Conservation (phyloP, 2,113 vertebrate genomes). For the Channa maculata region DNA sequence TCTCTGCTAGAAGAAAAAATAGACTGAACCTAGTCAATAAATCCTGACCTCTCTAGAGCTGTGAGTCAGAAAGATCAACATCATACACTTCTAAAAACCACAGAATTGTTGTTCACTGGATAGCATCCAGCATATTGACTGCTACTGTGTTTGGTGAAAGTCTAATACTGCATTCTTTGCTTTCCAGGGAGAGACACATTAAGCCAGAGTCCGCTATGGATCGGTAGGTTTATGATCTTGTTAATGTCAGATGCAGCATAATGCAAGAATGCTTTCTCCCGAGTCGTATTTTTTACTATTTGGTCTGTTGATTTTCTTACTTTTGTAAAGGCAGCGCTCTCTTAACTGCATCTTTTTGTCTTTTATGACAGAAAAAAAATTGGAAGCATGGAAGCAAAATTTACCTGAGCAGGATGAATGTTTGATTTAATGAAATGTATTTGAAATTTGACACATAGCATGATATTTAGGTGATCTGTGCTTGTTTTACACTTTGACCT, state of each 20-base stretch:
- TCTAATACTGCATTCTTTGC: constrained; percentile 59
- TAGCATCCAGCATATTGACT: constrained; percentile 56
- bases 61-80: constrained; percentile 52
- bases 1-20: constrained; percentile 36
- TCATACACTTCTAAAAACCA: constrained; percentile 39
- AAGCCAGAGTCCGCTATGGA: constrained; percentile 62
- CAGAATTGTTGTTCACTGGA: constrained; percentile 39
- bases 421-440: background rate
- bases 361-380: background rate
- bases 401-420: constrained; percentile 5
- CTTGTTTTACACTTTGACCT: constrained; percentile 15
- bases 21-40: constrained; percentile 62
- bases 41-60: constrained; percentile 28
- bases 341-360: background rate
- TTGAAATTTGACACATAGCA: background rate
- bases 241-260: constrained; percentile 47
- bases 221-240: constrained; percentile 76
- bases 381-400: background rate
- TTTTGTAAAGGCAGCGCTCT: constrained; percentile 28
- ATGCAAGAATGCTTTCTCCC: constrained; percentile 43
- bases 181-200: constrained; percentile 66
- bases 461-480: constrained; percentile 7
- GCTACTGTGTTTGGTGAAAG: constrained; percentile 41
- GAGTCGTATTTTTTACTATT: constrained; percentile 56
- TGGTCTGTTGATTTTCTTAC: constrained; percentile 49